A percentile compares a stretch with the other conserved stretches of the same genome.
Conservation (phyloP, 2,113 vertebrate species). For the Callipepla squamata region DNA sequence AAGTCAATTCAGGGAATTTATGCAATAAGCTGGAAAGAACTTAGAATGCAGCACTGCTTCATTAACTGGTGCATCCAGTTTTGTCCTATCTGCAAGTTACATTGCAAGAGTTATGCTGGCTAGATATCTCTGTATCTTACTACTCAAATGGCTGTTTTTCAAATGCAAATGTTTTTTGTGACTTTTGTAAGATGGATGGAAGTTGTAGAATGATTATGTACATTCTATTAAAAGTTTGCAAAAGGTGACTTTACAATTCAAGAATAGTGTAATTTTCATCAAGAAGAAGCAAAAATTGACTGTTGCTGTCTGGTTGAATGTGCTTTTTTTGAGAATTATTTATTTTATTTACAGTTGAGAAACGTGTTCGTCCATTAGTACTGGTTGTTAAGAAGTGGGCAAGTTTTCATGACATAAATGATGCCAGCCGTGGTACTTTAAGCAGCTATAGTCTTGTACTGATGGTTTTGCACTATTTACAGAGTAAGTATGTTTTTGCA, state of each 20-base stretch:
- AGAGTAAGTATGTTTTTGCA: conserved; percentile 86
- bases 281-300: background rate
- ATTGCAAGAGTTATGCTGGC: background rate
- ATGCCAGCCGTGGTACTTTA: conserved; percentile 96
- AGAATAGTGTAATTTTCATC: background rate
- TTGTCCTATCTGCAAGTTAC: background rate
- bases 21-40: background rate
- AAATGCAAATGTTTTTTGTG: background rate
- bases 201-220: background rate
- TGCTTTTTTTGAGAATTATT: conserved; percentile 36
- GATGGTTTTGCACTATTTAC: conserved; percentile 98
- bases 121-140: background rate
- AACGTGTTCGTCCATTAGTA: conserved; percentile 90
- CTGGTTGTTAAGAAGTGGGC: conserved; percentile 97
- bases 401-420: conserved; percentile 88
- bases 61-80: background rate
- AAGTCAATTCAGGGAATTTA: background rate
- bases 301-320: background rate
- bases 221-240: background rate
- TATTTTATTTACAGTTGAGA: conserved; percentile 87
- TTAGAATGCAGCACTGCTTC: background rate
- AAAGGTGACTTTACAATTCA: background rate
- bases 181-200: background rate
- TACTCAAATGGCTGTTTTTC: background rate
- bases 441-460: conserved; percentile 95